Conservation (phyloP, 2,113 vertebrate species). For the Ophthalmolycus amberensis region DNA sequence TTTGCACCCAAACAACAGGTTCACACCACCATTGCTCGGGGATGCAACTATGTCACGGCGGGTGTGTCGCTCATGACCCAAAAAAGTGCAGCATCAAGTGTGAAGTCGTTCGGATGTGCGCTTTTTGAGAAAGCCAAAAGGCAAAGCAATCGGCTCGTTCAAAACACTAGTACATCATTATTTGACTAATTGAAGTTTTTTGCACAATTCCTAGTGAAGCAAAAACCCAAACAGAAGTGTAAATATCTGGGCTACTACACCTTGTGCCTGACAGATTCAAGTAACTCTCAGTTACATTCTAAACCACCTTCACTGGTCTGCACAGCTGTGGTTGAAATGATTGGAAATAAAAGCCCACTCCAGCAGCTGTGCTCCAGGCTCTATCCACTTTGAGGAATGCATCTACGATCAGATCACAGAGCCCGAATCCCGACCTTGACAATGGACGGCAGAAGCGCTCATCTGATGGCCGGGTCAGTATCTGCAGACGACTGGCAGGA, state of each 20-base stretch:
- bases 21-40: too few relatives aligned
- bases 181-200: neutral
- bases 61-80: too few relatives aligned
- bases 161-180: too few relatives aligned
- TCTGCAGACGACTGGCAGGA: slow-evolving; percentile 65
- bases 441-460: slow-evolving; percentile 46
- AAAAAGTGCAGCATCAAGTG: too few relatives aligned
- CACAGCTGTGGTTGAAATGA: neutral
- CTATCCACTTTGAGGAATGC: slow-evolving; percentile 1
- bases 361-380: slow-evolving; percentile 17
- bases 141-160: too few relatives aligned
- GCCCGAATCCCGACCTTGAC: slow-evolving; percentile 58
- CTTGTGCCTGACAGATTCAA: neutral
- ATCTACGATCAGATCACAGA: slow-evolving; percentile 48
- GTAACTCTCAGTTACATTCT: neutral
- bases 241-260: neutral
- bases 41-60: too few relatives aligned
- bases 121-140: too few relatives aligned
- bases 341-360: neutral
- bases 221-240: neutral
- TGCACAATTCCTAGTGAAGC: neutral
- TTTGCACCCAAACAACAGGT: too few relatives aligned
- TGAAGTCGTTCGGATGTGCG: too few relatives aligned
- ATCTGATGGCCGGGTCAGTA: slow-evolving; percentile 50
- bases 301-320: neutral